Evolutionary conservation across 2,113 vertebrate species (phyloP), one percentile per base, ranked within the genome.

Genomic region (Cyanistes caeruleus): DNA sequence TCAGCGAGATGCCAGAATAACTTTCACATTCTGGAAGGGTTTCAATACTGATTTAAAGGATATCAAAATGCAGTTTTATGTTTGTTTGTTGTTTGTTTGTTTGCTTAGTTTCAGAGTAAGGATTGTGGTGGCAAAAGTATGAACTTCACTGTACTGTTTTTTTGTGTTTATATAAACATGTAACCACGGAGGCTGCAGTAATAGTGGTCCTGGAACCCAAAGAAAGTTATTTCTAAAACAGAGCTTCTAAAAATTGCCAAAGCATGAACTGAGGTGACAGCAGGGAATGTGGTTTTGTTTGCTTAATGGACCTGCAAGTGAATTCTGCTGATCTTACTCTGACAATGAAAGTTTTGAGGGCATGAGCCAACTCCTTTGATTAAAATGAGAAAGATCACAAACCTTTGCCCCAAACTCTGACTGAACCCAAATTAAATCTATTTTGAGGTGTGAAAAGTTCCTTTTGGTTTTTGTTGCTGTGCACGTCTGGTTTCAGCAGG

Each of bases 1-100:
- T 98, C 97, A 97, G 81, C 28, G 46, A 96, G 87, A 95, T 95
- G 97, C 96, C 97, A 97, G 95, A 89, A 94, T 94, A 97, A 76
- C 84, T 97, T 93, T 93, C 91, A 94, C 75, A 70, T 96, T 94
- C 96, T 98, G 96, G 95, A 96, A 97, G 79, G 88, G 83, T 97
- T 97, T 97, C 96, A 97, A 49, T 72, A 70, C 78, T 88, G 92
- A 90, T 96, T 96, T 91, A 90, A 94, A 92, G 93, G 48, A 70
- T 91, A 96, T 91, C 31, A 93, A 95, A 95, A 96, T 44, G 64
- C 73, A 80, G 51, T 44, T 94, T 75, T 93, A 52, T 53, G 12
- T 49, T 48, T 59, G 41, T 58, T 81, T 39, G 28, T 48, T 79
- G 12, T 49, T 48, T 63, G 51, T 58, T 81, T 39, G 28, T 48